phyloP scores from a whole-genome alignment of 2,888 invertebrate genomes.

The Dinocampus coccinellae region DNA sequence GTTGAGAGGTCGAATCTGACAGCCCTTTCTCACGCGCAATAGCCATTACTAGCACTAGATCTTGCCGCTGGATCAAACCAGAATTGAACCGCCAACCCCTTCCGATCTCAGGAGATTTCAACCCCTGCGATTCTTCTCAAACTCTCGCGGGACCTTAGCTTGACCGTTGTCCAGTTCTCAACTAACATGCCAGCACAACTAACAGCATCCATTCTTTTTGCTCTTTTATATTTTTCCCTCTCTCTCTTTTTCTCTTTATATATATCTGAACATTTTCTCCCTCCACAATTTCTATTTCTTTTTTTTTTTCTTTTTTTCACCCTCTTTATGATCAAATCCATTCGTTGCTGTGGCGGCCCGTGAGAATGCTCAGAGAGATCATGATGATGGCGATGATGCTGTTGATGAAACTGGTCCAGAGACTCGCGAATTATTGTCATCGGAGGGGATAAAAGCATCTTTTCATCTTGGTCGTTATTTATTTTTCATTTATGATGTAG shows the following conservation, averaged over 20 bases:
- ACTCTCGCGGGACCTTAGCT: constrained; percentile 53
- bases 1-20: constrained; percentile 61
- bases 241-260: neutral
- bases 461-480: neutral
- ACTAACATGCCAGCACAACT: constrained; percentile 34
- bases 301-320: constrained; percentile 33
- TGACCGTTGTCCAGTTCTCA: constrained; percentile 69
- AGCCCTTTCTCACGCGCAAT: constrained; percentile 67
- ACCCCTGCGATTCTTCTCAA: constrained; percentile 51
- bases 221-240: constrained; percentile 8
- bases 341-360: constrained; percentile 45
- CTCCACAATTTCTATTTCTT: too few relatives aligned
- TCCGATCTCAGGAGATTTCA: constrained; percentile 62
- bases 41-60: constrained; percentile 43
- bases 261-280: constrained; percentile 28
- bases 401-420: constrained; percentile 65
- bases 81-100: constrained; percentile 66
- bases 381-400: too few relatives aligned
- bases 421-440: constrained; percentile 51
- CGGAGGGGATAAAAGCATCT: constrained; percentile 42
- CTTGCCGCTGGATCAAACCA: constrained; percentile 66
- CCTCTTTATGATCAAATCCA: constrained; percentile 18
- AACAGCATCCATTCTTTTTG: constrained; percentile 56
- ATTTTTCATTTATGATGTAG: neutral
- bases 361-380: constrained; percentile 56